These are phyloP conservation scores for Lasioglossum baleicum DNA, from an alignment of 1,140 invertebrate genomes.

Conservation along the genomic window DNA sequence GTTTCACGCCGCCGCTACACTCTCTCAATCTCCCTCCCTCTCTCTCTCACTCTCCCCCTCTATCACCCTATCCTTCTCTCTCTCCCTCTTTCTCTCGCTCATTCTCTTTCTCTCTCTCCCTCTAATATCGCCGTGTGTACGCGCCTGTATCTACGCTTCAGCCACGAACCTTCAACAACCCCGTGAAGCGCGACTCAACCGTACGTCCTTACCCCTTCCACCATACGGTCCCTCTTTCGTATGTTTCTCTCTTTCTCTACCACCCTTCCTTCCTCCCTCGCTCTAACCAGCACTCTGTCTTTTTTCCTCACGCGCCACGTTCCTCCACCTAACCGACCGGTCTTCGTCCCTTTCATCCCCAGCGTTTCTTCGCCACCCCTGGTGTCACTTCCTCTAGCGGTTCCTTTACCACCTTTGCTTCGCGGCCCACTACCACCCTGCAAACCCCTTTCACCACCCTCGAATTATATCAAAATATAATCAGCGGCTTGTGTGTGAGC, in stretches of 20 bases:
- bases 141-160: slow-evolving; percentile 58
- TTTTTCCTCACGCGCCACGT: slow-evolving; percentile 13
- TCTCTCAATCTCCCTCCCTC: slow-evolving; percentile 33
- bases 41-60: background rate
- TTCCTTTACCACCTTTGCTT: slow-evolving; percentile 25
- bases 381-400: background rate
- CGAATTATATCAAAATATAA: slow-evolving; percentile 76
- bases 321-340: background rate
- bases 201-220: slow-evolving; percentile 27
- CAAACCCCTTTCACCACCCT: slow-evolving; percentile 43
- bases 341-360: background rate
- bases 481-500: slow-evolving; percentile 40
- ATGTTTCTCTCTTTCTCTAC: slow-evolving; percentile 23
- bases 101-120: too few species aligned
- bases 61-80: too few species aligned
- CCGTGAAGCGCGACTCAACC: slow-evolving; percentile 46
- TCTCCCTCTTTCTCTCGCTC: too few species aligned
- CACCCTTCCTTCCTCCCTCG: slow-evolving; percentile 1
- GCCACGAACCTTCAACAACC: slow-evolving; percentile 60
- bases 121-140: slow-evolving; percentile 39
- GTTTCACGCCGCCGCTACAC: slow-evolving; percentile 67
- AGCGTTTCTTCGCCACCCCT: slow-evolving; percentile 5
- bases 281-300: slow-evolving; percentile 27
- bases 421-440: slow-evolving; percentile 35
- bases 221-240: slow-evolving; percentile 16